Percentiles rank a stretch among this genome's conserved stretches.
Evolutionary conservation across 1,140 invertebrate genomes (phyloP).

Genomic region (Adelges cooleyi): DNA sequence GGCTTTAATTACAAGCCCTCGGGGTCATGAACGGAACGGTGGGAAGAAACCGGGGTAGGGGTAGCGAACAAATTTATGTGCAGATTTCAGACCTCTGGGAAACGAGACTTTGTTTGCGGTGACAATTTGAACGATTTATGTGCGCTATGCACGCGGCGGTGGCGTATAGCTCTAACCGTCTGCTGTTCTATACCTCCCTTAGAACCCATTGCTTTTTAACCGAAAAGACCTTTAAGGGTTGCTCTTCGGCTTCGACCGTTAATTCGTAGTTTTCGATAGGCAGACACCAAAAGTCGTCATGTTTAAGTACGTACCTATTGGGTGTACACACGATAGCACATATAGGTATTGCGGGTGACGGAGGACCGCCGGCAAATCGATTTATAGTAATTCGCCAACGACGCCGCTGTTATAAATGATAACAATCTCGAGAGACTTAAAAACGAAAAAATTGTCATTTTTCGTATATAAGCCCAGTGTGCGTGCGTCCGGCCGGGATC

Average conservation of each 20-base stretch:
- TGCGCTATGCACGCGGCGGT: conserved; percentile 10
- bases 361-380: too few relatives aligned
- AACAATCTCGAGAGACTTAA: too few relatives aligned
- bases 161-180: conserved; percentile 9
- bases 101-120: conserved; percentile 29
- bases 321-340: too few relatives aligned
- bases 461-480: too few relatives aligned
- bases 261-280: conserved; percentile 7
- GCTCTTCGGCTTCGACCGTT: neutral
- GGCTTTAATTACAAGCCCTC: conserved; percentile 27
- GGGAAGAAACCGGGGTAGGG: neutral
- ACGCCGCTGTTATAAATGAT: too few relatives aligned
- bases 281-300: neutral
- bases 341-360: too few relatives aligned
- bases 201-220: conserved; percentile 19
- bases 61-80: conserved; percentile 27
- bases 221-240: neutral
- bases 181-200: conserved; percentile 2
- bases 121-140: conserved; percentile 29
- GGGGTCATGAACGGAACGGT: neutral
- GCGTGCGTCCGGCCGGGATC: too few relatives aligned
- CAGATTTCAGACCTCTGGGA: conserved; percentile 27
- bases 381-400: too few relatives aligned
- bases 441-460: too few relatives aligned
- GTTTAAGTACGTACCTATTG: too few relatives aligned